Evolutionary conservation across 2,113 vertebrate genomes (phyloP), one percentile per base, ranked within the genome.

Genomic region (Ceyx melanurus): DNA sequence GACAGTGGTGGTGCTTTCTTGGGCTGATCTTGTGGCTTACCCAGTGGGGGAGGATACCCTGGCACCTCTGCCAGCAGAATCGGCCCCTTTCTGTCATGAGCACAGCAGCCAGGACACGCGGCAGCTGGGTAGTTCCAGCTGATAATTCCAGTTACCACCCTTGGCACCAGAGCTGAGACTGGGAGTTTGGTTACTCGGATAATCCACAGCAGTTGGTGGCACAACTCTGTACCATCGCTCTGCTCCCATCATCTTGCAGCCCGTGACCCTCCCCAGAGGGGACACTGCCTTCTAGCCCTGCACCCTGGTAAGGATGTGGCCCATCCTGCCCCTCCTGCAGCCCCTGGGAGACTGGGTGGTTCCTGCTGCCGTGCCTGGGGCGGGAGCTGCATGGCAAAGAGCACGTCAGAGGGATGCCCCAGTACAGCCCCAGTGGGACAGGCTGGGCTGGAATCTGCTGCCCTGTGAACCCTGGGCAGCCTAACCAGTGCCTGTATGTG

Each of bases 321-420:
- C 16, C 40, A 16, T 62, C 54, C 33, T 0, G 0, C 28, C 25
- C 11, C 12, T 74, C n/a, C 57, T 15, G 71, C 31, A 57, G 46
- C 28, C 35, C n/a, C 5, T 0, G 21, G 28, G 37, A 78, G 20
- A 35, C 15, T 1, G 9, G 20, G 18, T 1, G 10, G 25, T 3
- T 1, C 73, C n/a, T 4, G 10, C 0, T 7, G 53, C 28, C 1
- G 15, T 54, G 6, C 3, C 11, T 7, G 62, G 42, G 58, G 12
- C 2, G 0, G 50, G 13, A 65, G 12, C 26, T 0, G 9, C 0
- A 0, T 9, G 17, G 48, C 15, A n/a, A 22, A 56, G 35, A 29
- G 14, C 15, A 6, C 14, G 8, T 4, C 10, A 3, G 5, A 1
- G 40, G 40, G 35, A 5, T 70, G 51, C 22, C 46, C 4, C n/a